Conservation (phyloP, 2,113 vertebrate genomes). For the Elephas maximus region DNA sequence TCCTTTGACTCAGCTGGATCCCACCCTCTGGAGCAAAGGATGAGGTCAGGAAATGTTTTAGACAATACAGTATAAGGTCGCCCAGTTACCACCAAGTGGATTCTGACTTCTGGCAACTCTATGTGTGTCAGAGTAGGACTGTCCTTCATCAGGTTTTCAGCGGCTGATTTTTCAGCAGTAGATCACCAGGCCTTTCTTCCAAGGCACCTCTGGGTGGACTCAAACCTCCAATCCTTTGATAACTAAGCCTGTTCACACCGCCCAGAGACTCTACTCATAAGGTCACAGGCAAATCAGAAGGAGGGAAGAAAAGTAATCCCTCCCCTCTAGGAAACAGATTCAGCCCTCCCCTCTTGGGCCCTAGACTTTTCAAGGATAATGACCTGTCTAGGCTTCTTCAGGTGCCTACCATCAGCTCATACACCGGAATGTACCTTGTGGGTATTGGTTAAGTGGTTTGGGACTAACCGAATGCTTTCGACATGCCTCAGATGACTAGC, state of each 20-base stretch:
- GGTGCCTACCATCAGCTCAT: not conserved
- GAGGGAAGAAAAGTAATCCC: not conserved
- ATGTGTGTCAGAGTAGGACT: not conserved
- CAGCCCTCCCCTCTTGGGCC: not conserved
- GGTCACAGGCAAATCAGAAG: not conserved
- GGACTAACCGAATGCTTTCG: not conserved
- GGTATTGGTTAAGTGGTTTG: constrained; percentile 1
- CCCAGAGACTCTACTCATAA: not conserved
- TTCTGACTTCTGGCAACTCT: not conserved
- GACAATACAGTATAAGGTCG: not conserved
- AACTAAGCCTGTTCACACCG: not conserved
- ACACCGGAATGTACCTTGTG: rapidly evolving
- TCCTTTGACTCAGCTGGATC: not conserved
- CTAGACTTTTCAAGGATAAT: not conserved
- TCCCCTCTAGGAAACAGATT: not conserved
- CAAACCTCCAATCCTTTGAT: not conserved
- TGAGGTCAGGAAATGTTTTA: not conserved
- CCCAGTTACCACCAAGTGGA: not conserved
- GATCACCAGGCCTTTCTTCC: not conserved
- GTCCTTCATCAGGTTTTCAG: not conserved
- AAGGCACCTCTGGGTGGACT: not conserved
- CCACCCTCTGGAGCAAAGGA: not conserved
- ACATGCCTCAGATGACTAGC: not conserved
- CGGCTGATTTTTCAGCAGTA: not conserved
- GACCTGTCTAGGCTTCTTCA: not conserved